Base-by-base conservation (phyloP, 1,140 invertebrate genomes). In the Solen grandis region DNA sequence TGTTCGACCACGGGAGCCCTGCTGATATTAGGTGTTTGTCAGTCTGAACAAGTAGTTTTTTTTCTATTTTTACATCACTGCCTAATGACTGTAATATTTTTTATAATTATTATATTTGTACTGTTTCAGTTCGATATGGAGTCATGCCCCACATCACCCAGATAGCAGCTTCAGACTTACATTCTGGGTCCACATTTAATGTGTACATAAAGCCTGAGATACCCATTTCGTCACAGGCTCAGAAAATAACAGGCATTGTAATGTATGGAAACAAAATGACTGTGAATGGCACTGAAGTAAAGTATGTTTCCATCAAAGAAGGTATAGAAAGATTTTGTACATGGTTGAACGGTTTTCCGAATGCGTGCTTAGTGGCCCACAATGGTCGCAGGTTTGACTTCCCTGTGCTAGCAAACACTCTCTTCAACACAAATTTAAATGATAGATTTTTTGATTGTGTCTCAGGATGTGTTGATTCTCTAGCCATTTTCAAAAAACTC, bases 71-170 rank as follows among this genome's bases (percentile, higher is more conserved):
- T n/a, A n/a, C n/a, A n/a, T n/a, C n/a, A n/a, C n/a, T n/a, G n/a
- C n/a, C n/a, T n/a, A n/a, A n/a, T n/a, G n/a, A n/a, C n/a, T n/a
- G n/a, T n/a, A n/a, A n/a, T n/a, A n/a, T n/a, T n/a, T n/a, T n/a
- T n/a, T n/a, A n/a, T n/a, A n/a, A n/a, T n/a, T n/a, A n/a, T n/a
- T n/a, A n/a, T n/a, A n/a, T n/a, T n/a, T n/a, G n/a, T n/a, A n/a
- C n/a, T 14, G n/a, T 72, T 72, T 5, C 69, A 72, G 69, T 72
- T 59, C 16, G 27, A 19, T n/a, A 35, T 16, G 29, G 69, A 52
- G 31, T 41, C 4, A 66, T 77, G 4, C 65, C 63, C 2, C 73
- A 76, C 14, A 76, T 76, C 13, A 76, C 59, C 16, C 59, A 76
- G 35, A 76, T 76, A 27, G 59, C 73, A 5, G 73, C 73, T 16